A percentile compares a stretch with the other conserved stretches of the same genome.
Evolutionary conservation across 1,140 invertebrate genomes (phyloP).

Genomic region (Trypoxylus dichotomus): DNA sequence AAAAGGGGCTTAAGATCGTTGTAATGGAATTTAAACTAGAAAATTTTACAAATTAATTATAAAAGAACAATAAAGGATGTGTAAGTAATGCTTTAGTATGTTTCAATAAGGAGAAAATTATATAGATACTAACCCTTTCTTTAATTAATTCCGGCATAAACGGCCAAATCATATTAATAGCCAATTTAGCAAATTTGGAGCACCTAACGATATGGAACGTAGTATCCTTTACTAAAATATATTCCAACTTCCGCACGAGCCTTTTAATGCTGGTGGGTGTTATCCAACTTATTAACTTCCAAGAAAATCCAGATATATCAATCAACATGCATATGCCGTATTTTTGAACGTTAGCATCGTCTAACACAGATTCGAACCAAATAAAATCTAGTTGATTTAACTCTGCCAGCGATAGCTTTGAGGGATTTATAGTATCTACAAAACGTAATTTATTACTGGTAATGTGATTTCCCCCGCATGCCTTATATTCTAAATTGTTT

Average conservation of each 20-base stretch:
- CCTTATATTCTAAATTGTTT: no score
- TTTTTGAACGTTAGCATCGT: slow-evolving; percentile 47
- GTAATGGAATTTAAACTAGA: slow-evolving; percentile 39
- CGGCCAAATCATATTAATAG: slow-evolving; percentile 45
- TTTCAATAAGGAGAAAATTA: no score
- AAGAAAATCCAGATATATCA: slow-evolving; percentile 48
- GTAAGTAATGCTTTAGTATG: no score
- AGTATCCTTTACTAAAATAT: slow-evolving; percentile 42
- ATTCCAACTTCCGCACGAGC: slow-evolving; percentile 46
- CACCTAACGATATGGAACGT: slow-evolving; percentile 47
- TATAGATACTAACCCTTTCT: slow-evolving; percentile 43
- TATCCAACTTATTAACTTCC: slow-evolving; percentile 49
- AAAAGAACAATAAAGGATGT: no score
- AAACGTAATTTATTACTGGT: no score
- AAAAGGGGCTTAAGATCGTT: slow-evolving; percentile 35
- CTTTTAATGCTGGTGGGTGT: slow-evolving; percentile 49
- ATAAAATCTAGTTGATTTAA: slow-evolving; percentile 46
- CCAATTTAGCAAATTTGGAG: slow-evolving; percentile 38
- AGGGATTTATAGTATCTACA: neutral
- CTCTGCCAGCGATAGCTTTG: slow-evolving; percentile 33
- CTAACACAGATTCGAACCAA: slow-evolving; percentile 46
- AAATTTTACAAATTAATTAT: slow-evolving; percentile 23
- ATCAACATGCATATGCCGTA: slow-evolving; percentile 52
- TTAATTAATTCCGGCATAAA: slow-evolving; percentile 45
- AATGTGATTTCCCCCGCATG: no score